Evolutionary conservation across 1,140 invertebrate species (phyloP).

Genomic region (Pseudachorutes palmiensis): DNA sequence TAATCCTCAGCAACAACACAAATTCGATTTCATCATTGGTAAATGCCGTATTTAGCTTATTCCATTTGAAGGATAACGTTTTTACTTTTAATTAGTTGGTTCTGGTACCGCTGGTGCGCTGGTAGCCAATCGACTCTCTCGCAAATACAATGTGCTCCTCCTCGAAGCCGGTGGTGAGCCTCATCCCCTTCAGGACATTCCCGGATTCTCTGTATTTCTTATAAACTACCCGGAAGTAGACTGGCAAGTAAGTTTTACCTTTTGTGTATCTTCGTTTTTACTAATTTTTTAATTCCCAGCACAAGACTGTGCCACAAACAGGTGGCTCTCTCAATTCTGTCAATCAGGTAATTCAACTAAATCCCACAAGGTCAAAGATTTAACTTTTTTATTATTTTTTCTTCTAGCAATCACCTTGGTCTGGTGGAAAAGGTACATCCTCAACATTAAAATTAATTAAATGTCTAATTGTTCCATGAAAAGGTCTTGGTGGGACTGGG

Average conservation of each 20-base stretch:
- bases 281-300: too few species aligned
- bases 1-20: not conserved
- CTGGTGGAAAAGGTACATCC: slow-evolving; percentile 46
- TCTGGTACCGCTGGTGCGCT: slow-evolving; percentile 49
- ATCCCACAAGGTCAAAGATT: not conserved
- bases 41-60: not conserved
- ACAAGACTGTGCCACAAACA: slow-evolving; percentile 22
- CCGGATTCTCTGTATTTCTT: slow-evolving; percentile 22
- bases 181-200: slow-evolving; percentile 28
- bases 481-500: slow-evolving; percentile 47
- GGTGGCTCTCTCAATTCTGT: not conserved
- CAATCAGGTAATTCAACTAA: not conserved
- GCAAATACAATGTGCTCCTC: slow-evolving; percentile 40
- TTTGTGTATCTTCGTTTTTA: too few species aligned
- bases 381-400: slow-evolving; percentile 3
- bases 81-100: slow-evolving; percentile 41
- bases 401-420: slow-evolving; percentile 40
- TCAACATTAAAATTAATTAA: too few species aligned
- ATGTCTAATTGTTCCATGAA: too few species aligned
- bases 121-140: slow-evolving; percentile 45
- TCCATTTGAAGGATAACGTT: not conserved
- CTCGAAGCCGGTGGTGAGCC: slow-evolving; percentile 49
- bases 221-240: slow-evolving; percentile 16
- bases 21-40: not conserved
- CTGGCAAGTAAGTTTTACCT: too few species aligned